Evolutionary conservation across 2,888 invertebrate genomes (phyloP).

Genomic region (Nephrotoma guestfalica): DNA sequence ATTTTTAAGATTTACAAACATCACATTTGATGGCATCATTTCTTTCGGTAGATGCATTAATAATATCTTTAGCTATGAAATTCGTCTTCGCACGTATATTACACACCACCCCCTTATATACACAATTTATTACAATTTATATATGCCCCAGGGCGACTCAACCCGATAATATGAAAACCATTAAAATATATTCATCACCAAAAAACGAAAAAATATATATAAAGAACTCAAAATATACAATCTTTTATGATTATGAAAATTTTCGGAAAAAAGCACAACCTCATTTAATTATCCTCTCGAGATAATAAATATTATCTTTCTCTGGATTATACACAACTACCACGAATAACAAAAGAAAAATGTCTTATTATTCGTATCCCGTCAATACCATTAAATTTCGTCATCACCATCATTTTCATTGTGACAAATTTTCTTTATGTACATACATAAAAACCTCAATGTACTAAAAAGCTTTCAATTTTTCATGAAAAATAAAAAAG

Average conservation of each 20-base stretch:
- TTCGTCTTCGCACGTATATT: neutral
- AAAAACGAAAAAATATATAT: neutral
- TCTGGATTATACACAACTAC: neutral
- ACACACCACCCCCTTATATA: neutral
- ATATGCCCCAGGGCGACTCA: neutral
- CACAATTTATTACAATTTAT: neutral
- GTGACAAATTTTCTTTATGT: neutral
- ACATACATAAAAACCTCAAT: neutral
- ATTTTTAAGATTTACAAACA: no score
- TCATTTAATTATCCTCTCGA: neutral
- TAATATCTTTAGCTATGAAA: neutral
- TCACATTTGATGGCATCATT: no score
- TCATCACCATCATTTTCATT: neutral
- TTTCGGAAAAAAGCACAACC: neutral
- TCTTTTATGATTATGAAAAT: neutral
- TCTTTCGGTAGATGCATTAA: no score
- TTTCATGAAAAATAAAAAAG: neutral
- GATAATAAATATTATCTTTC: neutral
- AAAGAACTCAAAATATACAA: neutral
- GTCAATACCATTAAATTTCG: neutral
- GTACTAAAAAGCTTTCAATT: neutral
- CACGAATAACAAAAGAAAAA: neutral
- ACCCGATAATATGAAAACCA: neutral
- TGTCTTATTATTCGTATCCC: neutral
- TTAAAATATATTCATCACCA: neutral